Conservation (phyloP, 1,140 invertebrate species). For the Leptinotarsa lineolata region DNA sequence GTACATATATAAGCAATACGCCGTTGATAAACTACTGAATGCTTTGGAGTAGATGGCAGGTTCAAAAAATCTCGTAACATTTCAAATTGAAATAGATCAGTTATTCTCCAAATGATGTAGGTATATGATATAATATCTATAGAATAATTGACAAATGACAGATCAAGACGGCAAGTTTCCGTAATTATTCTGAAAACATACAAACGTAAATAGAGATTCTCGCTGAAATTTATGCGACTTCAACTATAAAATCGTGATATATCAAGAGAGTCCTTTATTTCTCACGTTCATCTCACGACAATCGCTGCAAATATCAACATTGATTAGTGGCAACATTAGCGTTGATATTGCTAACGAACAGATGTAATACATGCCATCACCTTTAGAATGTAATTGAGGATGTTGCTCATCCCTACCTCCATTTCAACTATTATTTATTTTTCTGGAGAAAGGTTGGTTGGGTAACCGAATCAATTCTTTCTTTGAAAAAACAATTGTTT, state of each 20-base stretch:
- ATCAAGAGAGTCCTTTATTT: constrained; percentile 9
- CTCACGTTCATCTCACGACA: constrained; percentile 7
- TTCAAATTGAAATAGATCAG: too few species aligned
- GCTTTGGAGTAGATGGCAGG: too few species aligned
- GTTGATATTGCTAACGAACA: background rate
- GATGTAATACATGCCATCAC: background rate
- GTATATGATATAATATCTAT: too few species aligned
- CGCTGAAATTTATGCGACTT: background rate
- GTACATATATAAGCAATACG: too few species aligned
- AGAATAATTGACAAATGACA: background rate
- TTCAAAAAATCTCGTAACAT: too few species aligned
- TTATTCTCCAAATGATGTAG: too few species aligned
- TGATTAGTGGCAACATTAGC: constrained; percentile 7
- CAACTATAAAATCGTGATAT: constrained; percentile 25
- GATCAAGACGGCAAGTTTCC: background rate
- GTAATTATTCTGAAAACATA: background rate
- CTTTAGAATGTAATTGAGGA: background rate
- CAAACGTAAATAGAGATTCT: background rate
- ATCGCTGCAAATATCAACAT: constrained; percentile 13
- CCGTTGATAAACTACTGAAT: too few species aligned
- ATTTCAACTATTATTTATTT: too few species aligned
- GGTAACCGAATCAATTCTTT: too few species aligned
- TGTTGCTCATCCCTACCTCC: too few species aligned
- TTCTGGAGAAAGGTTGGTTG: too few species aligned
- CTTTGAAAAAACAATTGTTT: too few species aligned